Evolutionary conservation across 1,140 invertebrate species (phyloP).

Genomic region (Pectinophora gossypiella): DNA sequence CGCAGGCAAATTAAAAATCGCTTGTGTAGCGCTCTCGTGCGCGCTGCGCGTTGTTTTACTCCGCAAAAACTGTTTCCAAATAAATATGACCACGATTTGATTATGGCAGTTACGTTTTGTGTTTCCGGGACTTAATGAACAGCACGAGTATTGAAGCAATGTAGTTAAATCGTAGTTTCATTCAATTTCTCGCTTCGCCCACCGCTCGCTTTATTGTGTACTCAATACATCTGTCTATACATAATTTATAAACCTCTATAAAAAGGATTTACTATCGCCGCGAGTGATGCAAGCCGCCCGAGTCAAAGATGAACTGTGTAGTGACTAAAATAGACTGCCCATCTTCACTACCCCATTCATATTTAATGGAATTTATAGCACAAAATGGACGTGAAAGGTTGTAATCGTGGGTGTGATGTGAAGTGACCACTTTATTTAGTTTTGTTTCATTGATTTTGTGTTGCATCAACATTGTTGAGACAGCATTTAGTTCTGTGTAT

Average conservation of each 20-base stretch:
- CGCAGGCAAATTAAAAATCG: too few relatives aligned
- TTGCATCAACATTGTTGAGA: conserved; percentile 25
- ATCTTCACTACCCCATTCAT: neutral
- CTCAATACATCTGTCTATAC: too few relatives aligned
- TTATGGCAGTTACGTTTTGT: too few relatives aligned
- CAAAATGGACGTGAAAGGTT: conserved; percentile 60
- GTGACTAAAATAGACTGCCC: neutral
- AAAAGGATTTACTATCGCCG: neutral
- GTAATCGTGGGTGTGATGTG: conserved; percentile 50
- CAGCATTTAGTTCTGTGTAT: conserved; percentile 16
- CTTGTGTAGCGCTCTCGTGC: neutral
- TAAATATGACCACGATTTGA: too few relatives aligned
- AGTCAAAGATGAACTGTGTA: neutral
- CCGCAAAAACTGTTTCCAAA: too few relatives aligned
- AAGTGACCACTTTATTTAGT: conserved; percentile 35
- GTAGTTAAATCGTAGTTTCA: too few relatives aligned
- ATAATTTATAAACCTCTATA: neutral
- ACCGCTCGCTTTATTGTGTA: neutral
- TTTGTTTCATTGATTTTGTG: conserved; percentile 26
- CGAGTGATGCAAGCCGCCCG: neutral
- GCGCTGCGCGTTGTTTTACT: too few relatives aligned
- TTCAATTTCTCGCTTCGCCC: too few relatives aligned
- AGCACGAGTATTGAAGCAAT: too few relatives aligned
- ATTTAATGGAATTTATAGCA: conserved; percentile 31
- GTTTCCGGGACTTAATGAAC: too few relatives aligned